Evolutionary conservation across 1,140 invertebrate species (phyloP).

Genomic region (Popillia japonica): DNA sequence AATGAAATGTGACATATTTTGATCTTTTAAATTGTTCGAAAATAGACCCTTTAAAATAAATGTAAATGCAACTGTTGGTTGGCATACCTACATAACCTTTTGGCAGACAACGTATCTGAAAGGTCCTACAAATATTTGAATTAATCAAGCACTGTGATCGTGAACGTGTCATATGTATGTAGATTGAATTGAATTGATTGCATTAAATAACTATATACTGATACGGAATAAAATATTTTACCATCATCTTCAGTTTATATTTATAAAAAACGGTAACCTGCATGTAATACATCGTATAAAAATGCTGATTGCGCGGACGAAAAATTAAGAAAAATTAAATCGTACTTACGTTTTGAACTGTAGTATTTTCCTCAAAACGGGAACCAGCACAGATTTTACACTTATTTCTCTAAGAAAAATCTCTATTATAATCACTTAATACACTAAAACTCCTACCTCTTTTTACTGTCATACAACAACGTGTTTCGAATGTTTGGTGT

Average conservation of each 20-base stretch:
- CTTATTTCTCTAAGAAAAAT: constrained; percentile 15
- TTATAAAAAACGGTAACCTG: not conserved
- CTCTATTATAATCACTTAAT: not conserved
- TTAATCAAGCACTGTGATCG: not conserved
- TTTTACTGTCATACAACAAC: not conserved
- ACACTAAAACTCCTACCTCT: not conserved
- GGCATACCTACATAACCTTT: constrained; percentile 19
- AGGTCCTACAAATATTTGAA: constrained; percentile 8
- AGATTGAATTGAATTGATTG: too few relatives aligned
- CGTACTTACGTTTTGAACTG: not conserved
- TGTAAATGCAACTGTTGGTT: not conserved
- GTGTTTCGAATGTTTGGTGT: constrained; percentile 17
- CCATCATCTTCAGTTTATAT: not conserved
- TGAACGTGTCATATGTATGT: too few relatives aligned
- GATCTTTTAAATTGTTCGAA: not conserved
- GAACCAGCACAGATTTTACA: not conserved
- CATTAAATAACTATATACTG: not conserved
- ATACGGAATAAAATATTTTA: not conserved
- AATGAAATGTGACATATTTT: not conserved
- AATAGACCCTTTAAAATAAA: constrained; percentile 15
- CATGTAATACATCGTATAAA: not conserved
- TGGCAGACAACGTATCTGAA: constrained; percentile 14
- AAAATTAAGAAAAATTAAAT: not conserved
- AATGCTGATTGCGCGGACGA: not conserved
- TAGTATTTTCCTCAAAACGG: not conserved